phyloP scores from a whole-genome alignment of 2,113 vertebrate genomes.

The Eulacestoma nigropectus region DNA sequence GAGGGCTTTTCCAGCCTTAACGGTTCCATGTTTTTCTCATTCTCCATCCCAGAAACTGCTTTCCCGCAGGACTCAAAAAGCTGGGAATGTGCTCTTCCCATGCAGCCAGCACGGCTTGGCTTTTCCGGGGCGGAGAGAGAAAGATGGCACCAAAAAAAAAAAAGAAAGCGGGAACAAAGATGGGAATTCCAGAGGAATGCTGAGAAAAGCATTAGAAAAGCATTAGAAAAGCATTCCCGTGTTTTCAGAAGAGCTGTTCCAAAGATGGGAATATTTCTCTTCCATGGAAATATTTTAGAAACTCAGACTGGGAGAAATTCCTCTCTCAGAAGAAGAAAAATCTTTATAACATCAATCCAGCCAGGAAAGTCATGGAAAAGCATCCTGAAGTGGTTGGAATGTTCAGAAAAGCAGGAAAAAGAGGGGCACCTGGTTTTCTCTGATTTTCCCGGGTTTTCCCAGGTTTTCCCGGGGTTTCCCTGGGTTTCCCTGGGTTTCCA shows the following conservation, averaged over 20 bases:
- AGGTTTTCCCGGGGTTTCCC: no score
- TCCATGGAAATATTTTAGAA: not conserved
- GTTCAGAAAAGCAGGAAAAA: not conserved
- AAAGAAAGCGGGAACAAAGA: rapidly evolving
- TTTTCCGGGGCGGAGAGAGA: not conserved
- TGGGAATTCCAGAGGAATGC: not conserved
- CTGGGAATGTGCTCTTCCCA: not conserved
- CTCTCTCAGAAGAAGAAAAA: not conserved
- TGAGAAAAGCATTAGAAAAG: no score
- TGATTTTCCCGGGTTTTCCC: not conserved
- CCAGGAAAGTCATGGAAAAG: not conserved
- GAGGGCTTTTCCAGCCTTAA: not conserved
- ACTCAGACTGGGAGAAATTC: rapidly evolving
- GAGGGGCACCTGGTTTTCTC: not conserved
- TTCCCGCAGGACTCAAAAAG: not conserved
- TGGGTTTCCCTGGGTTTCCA: not conserved
- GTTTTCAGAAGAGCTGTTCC: not conserved
- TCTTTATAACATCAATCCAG: not conserved
- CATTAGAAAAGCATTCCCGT: not conserved
- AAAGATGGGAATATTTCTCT: not conserved
- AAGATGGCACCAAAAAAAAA: no score
- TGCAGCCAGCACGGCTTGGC: no score
- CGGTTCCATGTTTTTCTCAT: not conserved
- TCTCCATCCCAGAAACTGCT: not conserved
- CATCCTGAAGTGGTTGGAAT: not conserved